Evolutionary conservation across 2,888 invertebrate genomes (phyloP), one percentile per base, ranked within the genome.

Genomic region (Amaurobius ferox): DNA sequence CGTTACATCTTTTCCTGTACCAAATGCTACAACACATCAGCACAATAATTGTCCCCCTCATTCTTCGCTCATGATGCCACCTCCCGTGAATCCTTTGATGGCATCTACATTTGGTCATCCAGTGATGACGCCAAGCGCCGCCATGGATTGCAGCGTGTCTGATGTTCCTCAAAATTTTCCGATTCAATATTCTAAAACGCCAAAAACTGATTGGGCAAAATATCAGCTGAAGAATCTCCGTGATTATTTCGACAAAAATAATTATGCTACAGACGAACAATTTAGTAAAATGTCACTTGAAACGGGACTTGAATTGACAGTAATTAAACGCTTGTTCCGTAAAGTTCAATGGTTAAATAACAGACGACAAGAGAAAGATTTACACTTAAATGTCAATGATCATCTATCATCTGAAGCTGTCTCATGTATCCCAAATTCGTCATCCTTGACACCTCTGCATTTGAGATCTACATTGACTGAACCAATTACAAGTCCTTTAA

Each of bases 261-360:
- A 99, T 93, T 99, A 99, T 0, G 99, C 99, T 1, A 97, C 98
- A 85, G 99, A 99, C 92, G 98, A 98, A 90, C 98, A 98, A 91
- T 98, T 99, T 90, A 95, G 97, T 90, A 97, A 98, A 91, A 99
- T 99, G 98, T 98, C 98, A 9, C 95, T 95, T 80, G 98, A 98
- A 91, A 97, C 98, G 87, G 98, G 98, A 89, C 94, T 99, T 70
- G 98, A 99, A 19, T 97, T 98, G 88, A 99, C 99, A 87, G 99
- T 99, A 89, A 97, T 99, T 90, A 99, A 99, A 92, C 99, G 99
- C 92, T 99, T 99, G 99, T 99, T 99, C 93, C 94, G 99, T 89
- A 99, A 99, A 90, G 99, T 99, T 0, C 93, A 99, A n/a, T n/a
- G n/a, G 70, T 99, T 99, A 92, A 99, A 97, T 92, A 99, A 99